phyloP scores from a whole-genome alignment of 2,797 vertebrate species.

The Schizopygopsis malacanthus region DNA sequence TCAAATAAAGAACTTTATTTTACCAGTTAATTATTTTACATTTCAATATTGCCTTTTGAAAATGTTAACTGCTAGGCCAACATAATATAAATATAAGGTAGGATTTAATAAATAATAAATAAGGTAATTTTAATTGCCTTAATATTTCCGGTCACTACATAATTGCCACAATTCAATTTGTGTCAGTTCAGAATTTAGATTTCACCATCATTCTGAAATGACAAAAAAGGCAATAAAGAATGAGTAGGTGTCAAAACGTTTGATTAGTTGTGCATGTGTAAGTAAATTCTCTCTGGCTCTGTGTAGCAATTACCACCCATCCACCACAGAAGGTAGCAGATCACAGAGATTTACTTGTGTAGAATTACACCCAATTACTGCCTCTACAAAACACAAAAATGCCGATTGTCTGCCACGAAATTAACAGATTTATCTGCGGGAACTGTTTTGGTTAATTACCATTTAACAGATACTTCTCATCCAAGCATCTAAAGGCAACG shows the following conservation, averaged over 20 bases:
- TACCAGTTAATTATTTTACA: too few species aligned
- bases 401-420: slow-evolving; percentile 18
- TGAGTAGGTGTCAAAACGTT: not conserved
- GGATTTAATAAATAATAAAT: not conserved
- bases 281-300: slow-evolving; percentile 3
- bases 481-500: not conserved
- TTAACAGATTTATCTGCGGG: slow-evolving; percentile 30
- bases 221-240: not conserved
- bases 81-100: not conserved
- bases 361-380: slow-evolving; percentile 31
- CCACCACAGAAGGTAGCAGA: slow-evolving; percentile 17
- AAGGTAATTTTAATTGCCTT: not conserved
- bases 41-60: too few species aligned
- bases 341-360: slow-evolving; percentile 30
- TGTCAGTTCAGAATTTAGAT: not conserved
- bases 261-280: slow-evolving; percentile 1
- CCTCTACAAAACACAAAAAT: slow-evolving; percentile 26
- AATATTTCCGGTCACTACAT: not conserved
- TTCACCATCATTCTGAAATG: not conserved
- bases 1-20: too few species aligned
- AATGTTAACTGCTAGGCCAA: not conserved
- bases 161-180: not conserved
- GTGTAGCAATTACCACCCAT: not conserved
- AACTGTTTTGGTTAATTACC: slow-evolving; percentile 41
- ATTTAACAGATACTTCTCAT: slow-evolving; percentile 38